phyloP scores from a whole-genome alignment of 2,888 invertebrate genomes.

The Meganola albula region DNA sequence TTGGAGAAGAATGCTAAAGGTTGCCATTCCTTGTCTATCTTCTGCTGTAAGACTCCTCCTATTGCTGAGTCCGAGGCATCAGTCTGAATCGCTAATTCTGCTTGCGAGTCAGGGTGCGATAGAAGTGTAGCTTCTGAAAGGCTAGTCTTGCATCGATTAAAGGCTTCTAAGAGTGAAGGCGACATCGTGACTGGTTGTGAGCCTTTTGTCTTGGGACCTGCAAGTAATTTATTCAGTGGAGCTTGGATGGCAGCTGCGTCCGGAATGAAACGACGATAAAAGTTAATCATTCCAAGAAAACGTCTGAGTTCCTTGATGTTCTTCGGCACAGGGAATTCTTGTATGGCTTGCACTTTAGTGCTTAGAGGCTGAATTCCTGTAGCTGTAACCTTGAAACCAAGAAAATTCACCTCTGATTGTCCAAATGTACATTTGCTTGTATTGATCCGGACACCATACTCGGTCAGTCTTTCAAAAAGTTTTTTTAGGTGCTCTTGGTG shows the following conservation, averaged over 20 bases:
- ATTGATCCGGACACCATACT: too few species aligned
- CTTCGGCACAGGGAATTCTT: constrained; percentile 1
- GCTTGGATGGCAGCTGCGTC: constrained; percentile 28
- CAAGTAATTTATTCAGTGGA: too few species aligned
- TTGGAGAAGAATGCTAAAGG: constrained; percentile 13
- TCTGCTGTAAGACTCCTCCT: constrained; percentile 45
- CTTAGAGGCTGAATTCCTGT: too few species aligned
- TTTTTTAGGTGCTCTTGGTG: too few species aligned
- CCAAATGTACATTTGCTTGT: too few species aligned
- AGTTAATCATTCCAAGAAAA: constrained; percentile 25
- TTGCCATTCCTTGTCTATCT: constrained; percentile 16
- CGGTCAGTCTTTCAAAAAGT: too few species aligned
- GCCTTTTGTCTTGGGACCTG: too few species aligned
- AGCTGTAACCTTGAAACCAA: too few species aligned
- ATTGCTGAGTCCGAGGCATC: constrained; percentile 46
- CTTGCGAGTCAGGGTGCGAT: constrained; percentile 29
- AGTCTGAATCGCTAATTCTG: constrained; percentile 30
- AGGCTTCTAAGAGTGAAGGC: too few species aligned
- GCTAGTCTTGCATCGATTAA: constrained; percentile 28
- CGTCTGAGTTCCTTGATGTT: not conserved
- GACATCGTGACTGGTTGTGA: too few species aligned
- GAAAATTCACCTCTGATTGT: too few species aligned
- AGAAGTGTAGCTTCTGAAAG: constrained; percentile 30
- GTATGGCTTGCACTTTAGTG: too few species aligned
- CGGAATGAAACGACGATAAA: constrained; percentile 36